Evolutionary conservation across 2,797 vertebrate species (phyloP).

Genomic region (Tapirus indicus): DNA sequence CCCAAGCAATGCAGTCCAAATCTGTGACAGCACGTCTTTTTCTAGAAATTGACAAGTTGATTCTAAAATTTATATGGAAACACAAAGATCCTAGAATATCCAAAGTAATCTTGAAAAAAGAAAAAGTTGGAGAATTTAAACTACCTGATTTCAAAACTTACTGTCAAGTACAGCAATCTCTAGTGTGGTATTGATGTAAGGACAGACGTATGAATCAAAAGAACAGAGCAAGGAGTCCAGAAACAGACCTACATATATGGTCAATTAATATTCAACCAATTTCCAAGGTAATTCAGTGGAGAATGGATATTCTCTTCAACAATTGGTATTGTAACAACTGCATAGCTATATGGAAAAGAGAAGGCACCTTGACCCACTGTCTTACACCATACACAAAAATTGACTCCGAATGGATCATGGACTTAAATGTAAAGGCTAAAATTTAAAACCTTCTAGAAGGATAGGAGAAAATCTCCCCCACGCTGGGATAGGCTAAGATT

Average conservation of each 20-base stretch:
- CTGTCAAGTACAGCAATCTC: neutral
- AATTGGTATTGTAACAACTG: neutral
- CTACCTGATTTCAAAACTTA: neutral
- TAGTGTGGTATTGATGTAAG: neutral
- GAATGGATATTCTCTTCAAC: neutral
- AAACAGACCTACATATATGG: neutral
- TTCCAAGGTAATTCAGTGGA: neutral
- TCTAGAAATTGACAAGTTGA: neutral
- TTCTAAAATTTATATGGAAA: conserved; percentile 1
- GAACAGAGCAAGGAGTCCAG: neutral
- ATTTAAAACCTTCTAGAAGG: neutral
- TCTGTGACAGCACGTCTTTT: neutral
- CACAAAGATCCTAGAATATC: neutral
- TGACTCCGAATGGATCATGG: neutral
- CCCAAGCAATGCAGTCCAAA: neutral
- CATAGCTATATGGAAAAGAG: neutral
- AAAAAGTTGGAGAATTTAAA: neutral
- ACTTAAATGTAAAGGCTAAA: neutral
- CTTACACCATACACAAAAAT: neutral
- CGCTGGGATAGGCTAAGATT: neutral
- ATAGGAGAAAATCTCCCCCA: neutral
- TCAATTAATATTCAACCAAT: neutral
- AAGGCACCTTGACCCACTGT: neutral
- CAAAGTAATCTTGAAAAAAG: neutral
- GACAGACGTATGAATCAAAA: neutral